phyloP scores from a whole-genome alignment of 2,113 vertebrate species.

The Laterallus jamaicensis region DNA sequence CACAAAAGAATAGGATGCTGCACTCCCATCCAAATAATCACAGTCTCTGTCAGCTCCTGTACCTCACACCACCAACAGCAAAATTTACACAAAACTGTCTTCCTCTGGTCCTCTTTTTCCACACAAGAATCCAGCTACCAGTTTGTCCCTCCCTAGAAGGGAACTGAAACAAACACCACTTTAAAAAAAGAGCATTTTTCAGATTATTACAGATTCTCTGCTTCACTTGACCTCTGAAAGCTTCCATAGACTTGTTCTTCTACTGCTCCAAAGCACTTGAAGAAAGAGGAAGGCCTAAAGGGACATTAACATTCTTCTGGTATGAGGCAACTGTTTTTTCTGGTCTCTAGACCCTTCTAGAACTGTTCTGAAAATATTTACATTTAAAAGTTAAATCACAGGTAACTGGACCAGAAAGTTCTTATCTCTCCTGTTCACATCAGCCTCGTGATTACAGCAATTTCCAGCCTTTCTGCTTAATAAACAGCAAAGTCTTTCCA shows the following conservation, averaged over 20 bases:
- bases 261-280: not conserved
- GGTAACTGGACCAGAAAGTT: not conserved
- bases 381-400: not conserved
- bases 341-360: not conserved
- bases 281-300: not conserved
- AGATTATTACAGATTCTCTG: not conserved
- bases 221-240: not conserved
- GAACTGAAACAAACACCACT: not conserved
- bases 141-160: not conserved
- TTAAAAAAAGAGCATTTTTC: not conserved
- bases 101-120: not conserved
- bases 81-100: not conserved
- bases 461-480: not conserved
- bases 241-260: not conserved
- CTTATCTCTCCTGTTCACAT: not conserved
- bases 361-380: not conserved
- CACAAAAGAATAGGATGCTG: not conserved
- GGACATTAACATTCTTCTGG: constrained; percentile 36
- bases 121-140: not conserved
- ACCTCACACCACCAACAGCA: not conserved
- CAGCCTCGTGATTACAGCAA: not conserved
- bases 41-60: not conserved
- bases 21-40: not conserved
- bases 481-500: not conserved
- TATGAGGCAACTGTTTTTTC: not conserved